These are phyloP conservation scores for Epinotia nisella DNA, from an alignment of 2,888 invertebrate species.

Conservation along the genomic window DNA sequence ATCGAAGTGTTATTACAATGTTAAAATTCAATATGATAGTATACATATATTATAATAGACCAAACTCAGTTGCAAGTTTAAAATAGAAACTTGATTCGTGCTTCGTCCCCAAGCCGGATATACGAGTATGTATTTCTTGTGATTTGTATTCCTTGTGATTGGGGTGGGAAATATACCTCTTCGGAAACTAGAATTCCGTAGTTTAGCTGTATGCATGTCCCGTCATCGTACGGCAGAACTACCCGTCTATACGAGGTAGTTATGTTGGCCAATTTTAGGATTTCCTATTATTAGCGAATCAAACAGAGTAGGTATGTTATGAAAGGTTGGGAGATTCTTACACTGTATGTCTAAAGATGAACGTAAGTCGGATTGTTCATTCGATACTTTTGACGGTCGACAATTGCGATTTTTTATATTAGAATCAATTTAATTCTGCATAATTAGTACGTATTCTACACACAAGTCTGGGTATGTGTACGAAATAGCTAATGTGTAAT, in stretches of 20 bases:
- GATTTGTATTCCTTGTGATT: background rate
- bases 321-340: too few species aligned
- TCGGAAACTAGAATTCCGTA: too few species aligned
- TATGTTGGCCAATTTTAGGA: too few species aligned
- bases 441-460: too few species aligned
- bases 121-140: background rate
- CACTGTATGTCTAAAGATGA: background rate
- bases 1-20: background rate
- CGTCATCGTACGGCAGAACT: too few species aligned
- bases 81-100: background rate
- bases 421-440: background rate
- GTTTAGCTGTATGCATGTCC: too few species aligned
- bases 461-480: too few species aligned
- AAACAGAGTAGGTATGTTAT: background rate
- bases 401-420: background rate
- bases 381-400: background rate
- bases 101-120: background rate
- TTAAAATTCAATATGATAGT: too few species aligned
- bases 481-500: too few species aligned
- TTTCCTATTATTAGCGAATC: background rate
- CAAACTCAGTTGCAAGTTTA: background rate
- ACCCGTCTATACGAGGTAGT: too few species aligned
- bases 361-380: background rate
- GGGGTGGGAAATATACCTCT: background rate
- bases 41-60: too few species aligned